phyloP scores from a whole-genome alignment of 2,888 invertebrate species.

The Anthophora plumipes region DNA sequence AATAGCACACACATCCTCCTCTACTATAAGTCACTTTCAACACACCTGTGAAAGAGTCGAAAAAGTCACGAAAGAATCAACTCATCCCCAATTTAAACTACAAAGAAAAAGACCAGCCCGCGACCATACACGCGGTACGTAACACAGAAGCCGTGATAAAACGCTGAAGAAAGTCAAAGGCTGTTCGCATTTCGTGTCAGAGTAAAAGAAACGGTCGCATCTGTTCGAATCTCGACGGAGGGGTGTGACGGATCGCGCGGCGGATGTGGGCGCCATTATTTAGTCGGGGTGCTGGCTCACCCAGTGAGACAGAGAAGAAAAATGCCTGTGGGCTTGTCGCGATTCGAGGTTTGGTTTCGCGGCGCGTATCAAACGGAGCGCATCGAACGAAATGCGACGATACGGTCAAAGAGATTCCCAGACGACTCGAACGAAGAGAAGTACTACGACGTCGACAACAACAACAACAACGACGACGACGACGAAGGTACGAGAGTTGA shows the following conservation, averaged over 20 bases:
- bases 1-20: too few species aligned
- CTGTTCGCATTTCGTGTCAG: neutral
- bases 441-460: neutral
- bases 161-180: neutral
- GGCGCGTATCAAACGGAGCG: constrained; percentile 62
- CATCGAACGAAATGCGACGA: constrained; percentile 51
- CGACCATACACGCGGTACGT: neutral
- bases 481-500: constrained; percentile 28
- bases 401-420: constrained; percentile 60
- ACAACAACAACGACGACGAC: too few species aligned
- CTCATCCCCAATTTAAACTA: neutral
- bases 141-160: neutral
- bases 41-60: too few species aligned
- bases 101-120: too few species aligned
- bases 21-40: too few species aligned
- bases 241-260: constrained; percentile 15
- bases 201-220: neutral
- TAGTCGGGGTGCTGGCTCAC: constrained; percentile 42
- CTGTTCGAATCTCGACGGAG: neutral
- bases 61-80: too few species aligned
- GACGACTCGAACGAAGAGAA: neutral
- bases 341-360: constrained; percentile 37
- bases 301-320: too few species aligned
- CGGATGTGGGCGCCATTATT: constrained; percentile 76
- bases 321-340: constrained; percentile 54